Percentiles rank a stretch among this genome's conserved stretches.
phyloP scores from a whole-genome alignment of 2,797 vertebrate species.

The Phylloscopus collybita region DNA sequence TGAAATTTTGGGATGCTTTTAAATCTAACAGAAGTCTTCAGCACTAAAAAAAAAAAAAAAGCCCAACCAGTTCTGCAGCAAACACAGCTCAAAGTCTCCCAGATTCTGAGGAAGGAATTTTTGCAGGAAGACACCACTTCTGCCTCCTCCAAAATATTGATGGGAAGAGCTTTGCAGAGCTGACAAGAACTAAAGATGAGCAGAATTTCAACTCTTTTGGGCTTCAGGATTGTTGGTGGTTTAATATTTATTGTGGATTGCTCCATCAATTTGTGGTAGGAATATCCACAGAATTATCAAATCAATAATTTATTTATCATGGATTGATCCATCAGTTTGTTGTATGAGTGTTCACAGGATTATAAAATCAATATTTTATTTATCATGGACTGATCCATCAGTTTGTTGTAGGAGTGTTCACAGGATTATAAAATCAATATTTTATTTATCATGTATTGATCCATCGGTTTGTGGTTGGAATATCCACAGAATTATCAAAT shows the following conservation, averaged over 20 bases:
- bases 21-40: background rate
- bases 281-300: rapidly evolving
- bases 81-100: background rate
- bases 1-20: background rate
- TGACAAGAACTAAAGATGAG: background rate
- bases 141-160: background rate
- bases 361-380: background rate
- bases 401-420: background rate
- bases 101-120: background rate
- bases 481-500: background rate
- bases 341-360: background rate
- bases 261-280: too few species aligned
- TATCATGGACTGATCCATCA: background rate
- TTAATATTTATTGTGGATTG: background rate
- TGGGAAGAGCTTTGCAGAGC: background rate
- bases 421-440: background rate
- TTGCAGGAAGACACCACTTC: background rate
- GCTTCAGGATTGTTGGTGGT: background rate
- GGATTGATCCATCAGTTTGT: background rate
- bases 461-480: background rate
- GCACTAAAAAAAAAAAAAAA: background rate
- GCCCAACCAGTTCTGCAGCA: background rate
- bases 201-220: background rate
- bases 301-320: background rate
- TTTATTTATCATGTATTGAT: background rate